Base-by-base conservation (phyloP, 1,140 invertebrate species). In the Drosophila leontia region DNA sequence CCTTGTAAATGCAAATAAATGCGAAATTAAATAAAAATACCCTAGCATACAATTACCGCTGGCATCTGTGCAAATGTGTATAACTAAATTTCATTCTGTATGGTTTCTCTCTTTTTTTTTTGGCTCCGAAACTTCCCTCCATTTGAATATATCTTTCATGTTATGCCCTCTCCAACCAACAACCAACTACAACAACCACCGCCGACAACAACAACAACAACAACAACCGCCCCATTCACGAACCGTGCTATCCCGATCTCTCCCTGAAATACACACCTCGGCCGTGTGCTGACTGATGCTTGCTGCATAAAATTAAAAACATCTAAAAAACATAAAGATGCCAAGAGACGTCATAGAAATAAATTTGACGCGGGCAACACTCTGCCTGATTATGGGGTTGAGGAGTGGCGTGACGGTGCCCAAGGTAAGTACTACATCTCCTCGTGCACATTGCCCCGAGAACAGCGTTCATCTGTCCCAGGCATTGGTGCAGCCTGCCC, bases 361-460 rank as follows among this genome's bases (percentile, higher is more conserved):
- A 92, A 92, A 92, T 91, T 92, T 80, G 91, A 92, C 67, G 82
- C 90, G 71, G 85, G 85, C 65, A 90, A 90, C 82, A 91, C 91
- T 80, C 78, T 92, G 77, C 91, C 91, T 80, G 92, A 92, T 91
- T 92, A 92, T 80, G 92, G 92, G 70, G 91, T 92, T 82, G 92
- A 92, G 85, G 92, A 92, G 86, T 93, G 92, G 92, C 91, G 91
- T 80, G 92, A 93, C 79, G 90, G 91, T 86, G 91, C 90, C 75
- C 85, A 90, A 90, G 91, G 90, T 92, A 92, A 92, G 91, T 92
- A 91, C 75, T 60, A 59, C 45, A 39, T 72, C 69, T 59, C 45
- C 69, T 59, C 45, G 32, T 34, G n/a, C 45, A 12, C 29, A 35
- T 19, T 17, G 50, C 29, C 50, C 62, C 51, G 34, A 23, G 34